These are phyloP conservation scores for Branchinecta sandiegonensis DNA, from an alignment of 2,888 invertebrate genomes.

Conservation along the genomic window DNA sequence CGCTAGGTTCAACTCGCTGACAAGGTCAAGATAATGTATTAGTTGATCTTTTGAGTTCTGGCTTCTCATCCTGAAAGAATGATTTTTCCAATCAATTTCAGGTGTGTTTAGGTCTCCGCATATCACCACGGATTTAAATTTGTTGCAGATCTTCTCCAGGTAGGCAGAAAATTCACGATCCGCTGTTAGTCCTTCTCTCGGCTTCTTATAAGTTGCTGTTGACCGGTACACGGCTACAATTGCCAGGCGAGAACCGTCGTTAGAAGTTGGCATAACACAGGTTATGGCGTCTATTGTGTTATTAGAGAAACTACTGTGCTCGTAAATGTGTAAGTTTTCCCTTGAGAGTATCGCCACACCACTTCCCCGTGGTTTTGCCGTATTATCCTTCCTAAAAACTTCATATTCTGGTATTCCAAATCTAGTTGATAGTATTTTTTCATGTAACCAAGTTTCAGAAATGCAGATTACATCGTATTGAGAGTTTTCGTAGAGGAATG, in stretches of 20 bases:
- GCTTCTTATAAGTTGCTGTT: no score
- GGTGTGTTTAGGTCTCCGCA: conserved; percentile 8
- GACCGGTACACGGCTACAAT: no score
- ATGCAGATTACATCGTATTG: conserved; percentile 7
- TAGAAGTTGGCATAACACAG: neutral
- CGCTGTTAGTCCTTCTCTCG: no score
- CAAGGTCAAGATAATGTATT: conserved; percentile 4
- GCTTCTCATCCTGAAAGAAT: conserved; percentile 14
- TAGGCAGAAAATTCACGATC: no score
- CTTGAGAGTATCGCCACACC: conserved; percentile 14
- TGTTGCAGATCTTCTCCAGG: no score
- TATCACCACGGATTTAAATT: no score
- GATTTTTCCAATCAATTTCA: neutral
- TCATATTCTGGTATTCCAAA: conserved; percentile 14
- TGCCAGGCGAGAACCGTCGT: no score
- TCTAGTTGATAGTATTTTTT: conserved; percentile 12
- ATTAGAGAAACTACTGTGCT: conserved; percentile 11
- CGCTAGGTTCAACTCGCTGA: conserved; percentile 14
- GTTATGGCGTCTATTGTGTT: conserved; percentile 14
- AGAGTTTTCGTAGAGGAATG: conserved; percentile 14
- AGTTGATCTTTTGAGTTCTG: conserved; percentile 14
- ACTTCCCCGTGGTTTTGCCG: conserved; percentile 14
- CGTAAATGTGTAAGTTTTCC: conserved; percentile 9
- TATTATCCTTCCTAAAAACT: conserved; percentile 14
- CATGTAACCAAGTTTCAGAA: conserved; percentile 14